phyloP scores from a whole-genome alignment of 2,113 vertebrate genomes.

The Sorex fumeus region DNA sequence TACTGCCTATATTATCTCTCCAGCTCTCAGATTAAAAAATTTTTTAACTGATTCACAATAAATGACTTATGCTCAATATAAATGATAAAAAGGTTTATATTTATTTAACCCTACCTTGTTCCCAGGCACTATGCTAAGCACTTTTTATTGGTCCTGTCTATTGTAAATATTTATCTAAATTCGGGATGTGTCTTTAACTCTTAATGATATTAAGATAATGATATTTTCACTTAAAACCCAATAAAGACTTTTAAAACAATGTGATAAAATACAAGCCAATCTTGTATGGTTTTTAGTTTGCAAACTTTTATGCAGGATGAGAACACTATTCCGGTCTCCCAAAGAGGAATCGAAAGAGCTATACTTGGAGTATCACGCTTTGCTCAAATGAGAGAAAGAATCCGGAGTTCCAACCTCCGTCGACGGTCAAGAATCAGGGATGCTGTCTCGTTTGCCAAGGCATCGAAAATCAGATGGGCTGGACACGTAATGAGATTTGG shows the following conservation, averaged over 20 bases:
- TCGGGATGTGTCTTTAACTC: constrained; percentile 50
- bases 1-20: too few relatives aligned
- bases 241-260: constrained; percentile 49
- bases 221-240: constrained; percentile 51
- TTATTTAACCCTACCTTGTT: neutral
- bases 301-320: too few relatives aligned
- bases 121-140: neutral
- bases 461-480: too few relatives aligned
- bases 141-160: constrained; percentile 33
- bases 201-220: constrained; percentile 50
- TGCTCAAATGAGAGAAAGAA: too few relatives aligned
- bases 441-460: too few relatives aligned
- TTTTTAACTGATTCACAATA: constrained; percentile 9
- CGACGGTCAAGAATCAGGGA: too few relatives aligned
- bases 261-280: constrained; percentile 11
- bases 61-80: constrained; percentile 12
- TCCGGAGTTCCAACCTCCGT: too few relatives aligned
- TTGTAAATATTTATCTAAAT: constrained; percentile 43
- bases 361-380: too few relatives aligned
- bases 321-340: too few relatives aligned
- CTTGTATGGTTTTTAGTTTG: neutral
- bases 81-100: neutral
- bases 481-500: too few relatives aligned
- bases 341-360: too few relatives aligned
- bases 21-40: neutral